A percentile compares a stretch with the other conserved stretches of the same genome.
Evolutionary conservation across 2,113 vertebrate genomes (phyloP).

Genomic region (Dicaeum eximium): DNA sequence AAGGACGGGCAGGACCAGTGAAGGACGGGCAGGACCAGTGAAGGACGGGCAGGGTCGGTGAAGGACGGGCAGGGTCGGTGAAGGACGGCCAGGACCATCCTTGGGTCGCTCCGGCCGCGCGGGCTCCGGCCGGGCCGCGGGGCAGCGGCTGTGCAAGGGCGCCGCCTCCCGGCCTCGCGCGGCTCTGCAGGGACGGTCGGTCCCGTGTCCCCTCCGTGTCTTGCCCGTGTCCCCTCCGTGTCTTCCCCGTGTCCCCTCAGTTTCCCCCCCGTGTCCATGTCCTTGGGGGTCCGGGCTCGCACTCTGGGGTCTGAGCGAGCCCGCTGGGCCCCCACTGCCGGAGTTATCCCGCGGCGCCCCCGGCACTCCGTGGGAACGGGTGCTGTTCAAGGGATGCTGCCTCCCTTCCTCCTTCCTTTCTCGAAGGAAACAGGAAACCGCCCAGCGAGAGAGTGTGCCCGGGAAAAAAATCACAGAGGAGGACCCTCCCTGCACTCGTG

Average conservation of each 20-base stretch:
- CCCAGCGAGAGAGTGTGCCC: not conserved
- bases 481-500: not conserved
- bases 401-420: not conserved
- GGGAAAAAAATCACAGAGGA: not conserved
- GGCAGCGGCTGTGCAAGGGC: not conserved
- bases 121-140: not conserved
- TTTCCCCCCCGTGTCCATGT: not conserved
- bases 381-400: not conserved
- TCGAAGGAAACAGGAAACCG: not conserved
- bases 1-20: rapidly evolving
- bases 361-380: not conserved
- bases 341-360: rapidly evolving
- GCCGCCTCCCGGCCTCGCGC: not conserved
- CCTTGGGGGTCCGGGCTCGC: not conserved
- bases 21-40: rapidly evolving
- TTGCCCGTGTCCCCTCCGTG: not conserved
- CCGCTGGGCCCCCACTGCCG: not conserved
- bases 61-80: not conserved
- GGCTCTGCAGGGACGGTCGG: not conserved
- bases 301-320: not conserved
- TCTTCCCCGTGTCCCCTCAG: not conserved
- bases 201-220: not conserved
- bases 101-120: not conserved
- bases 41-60: not conserved
- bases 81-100: not conserved